Evolutionary conservation across 2,888 invertebrate species (phyloP).

Genomic region (Spodoptera littoralis): DNA sequence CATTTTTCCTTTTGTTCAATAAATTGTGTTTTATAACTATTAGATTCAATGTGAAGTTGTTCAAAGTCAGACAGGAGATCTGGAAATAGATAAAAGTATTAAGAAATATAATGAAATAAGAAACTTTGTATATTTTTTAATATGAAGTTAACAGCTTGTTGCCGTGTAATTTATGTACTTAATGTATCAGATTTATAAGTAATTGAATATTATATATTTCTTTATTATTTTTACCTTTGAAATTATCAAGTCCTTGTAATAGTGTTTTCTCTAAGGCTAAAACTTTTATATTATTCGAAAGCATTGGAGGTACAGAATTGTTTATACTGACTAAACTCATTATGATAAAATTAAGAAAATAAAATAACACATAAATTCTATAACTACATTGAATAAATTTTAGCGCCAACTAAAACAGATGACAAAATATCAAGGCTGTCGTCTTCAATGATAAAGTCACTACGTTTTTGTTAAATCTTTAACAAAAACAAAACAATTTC

Average conservation of each 20-base stretch:
- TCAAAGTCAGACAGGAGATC: slow-evolving; percentile 74
- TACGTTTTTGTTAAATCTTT: too few relatives aligned
- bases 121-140: too few relatives aligned
- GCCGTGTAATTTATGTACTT: too few relatives aligned
- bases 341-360: background rate
- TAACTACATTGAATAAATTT: background rate
- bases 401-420: slow-evolving; percentile 28
- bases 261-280: slow-evolving; percentile 69
- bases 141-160: too few relatives aligned
- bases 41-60: slow-evolving; percentile 64
- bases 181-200: too few relatives aligned
- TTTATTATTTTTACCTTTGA: slow-evolving; percentile 65
- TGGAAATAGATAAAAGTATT: slow-evolving; percentile 59
- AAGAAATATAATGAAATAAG: too few relatives aligned
- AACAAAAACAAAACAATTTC: too few relatives aligned
- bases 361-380: background rate
- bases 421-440: background rate
- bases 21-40: slow-evolving; percentile 67
- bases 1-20: slow-evolving; percentile 68
- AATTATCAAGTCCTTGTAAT: slow-evolving; percentile 66
- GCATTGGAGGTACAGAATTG: slow-evolving; percentile 43
- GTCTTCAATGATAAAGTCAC: background rate
- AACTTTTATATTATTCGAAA: slow-evolving; percentile 66
- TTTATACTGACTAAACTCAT: slow-evolving; percentile 36
- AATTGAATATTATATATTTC: too few relatives aligned